These are phyloP conservation scores for Andinoacara biseriatus DNA, from an alignment of 2,113 vertebrate genomes.

Conservation along the genomic window DNA sequence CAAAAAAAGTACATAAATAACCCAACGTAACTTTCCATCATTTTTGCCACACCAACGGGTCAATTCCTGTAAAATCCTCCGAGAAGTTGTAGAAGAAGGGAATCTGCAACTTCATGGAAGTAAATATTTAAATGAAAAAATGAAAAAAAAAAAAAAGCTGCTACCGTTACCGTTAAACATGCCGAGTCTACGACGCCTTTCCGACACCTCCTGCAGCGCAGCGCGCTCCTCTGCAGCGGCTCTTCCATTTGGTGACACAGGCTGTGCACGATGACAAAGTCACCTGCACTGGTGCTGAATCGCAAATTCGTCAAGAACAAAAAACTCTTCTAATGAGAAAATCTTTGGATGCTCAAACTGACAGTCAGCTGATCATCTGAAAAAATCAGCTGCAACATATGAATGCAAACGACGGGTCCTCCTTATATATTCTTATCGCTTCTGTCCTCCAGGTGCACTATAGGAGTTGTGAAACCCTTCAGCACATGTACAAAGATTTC, in stretches of 20 bases:
- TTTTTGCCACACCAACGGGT: no score
- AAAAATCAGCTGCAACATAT: no score
- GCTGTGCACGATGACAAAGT: neutral
- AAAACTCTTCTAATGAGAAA: neutral
- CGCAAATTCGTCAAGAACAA: neutral
- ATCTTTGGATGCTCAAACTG: neutral
- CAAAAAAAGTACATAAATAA: no score
- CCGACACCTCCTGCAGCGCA: constrained; percentile 77
- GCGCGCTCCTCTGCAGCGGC: constrained; percentile 13
- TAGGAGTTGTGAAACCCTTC: neutral
- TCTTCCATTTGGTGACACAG: neutral
- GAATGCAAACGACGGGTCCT: no score
- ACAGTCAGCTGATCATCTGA: neutral
- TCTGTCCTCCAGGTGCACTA: neutral
- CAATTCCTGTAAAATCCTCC: no score
- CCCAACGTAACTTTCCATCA: no score
- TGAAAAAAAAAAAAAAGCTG: neutral
- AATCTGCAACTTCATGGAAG: no score
- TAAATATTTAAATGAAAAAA: no score
- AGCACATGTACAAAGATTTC: neutral
- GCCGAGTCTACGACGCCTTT: constrained; percentile 57
- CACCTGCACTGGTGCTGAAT: neutral
- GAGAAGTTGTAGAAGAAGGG: no score
- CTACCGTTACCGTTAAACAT: constrained; percentile 42
- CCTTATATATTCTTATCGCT: no score